Evolutionary conservation across 2,888 invertebrate genomes (phyloP).

Genomic region (Melitaea athalia): DNA sequence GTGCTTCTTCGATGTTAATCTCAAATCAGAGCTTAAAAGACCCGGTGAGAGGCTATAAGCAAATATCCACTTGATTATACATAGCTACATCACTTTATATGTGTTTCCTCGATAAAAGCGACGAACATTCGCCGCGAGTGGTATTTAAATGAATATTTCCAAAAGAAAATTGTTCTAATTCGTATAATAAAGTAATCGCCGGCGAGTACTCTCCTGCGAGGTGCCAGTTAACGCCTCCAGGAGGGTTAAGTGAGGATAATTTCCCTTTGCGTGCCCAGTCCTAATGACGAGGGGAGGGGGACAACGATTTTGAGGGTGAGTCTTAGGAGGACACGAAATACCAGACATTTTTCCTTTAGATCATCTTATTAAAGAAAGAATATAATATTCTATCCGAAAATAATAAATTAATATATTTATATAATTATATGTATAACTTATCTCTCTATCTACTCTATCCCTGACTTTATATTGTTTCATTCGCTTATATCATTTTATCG

Average conservation of each 20-base stretch:
- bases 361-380: not conserved
- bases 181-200: conserved; percentile 79
- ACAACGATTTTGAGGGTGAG: conserved; percentile 43
- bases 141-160: conserved; percentile 47
- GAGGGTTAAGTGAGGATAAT: conserved; percentile 82
- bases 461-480: too few relatives aligned
- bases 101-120: conserved; percentile 18
- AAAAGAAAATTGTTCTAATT: conserved; percentile 71
- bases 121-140: conserved; percentile 15
- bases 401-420: not conserved
- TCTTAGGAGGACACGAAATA: conserved; percentile 38
- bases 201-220: conserved; percentile 73
- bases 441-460: too few relatives aligned
- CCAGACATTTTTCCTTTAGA: conserved; percentile 34
- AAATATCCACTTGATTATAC: too few relatives aligned
- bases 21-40: too few relatives aligned
- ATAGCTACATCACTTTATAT: not conserved
- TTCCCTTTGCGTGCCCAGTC: conserved; percentile 80
- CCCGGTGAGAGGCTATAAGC: too few relatives aligned
- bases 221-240: conserved; percentile 81
- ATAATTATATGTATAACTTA: not conserved
- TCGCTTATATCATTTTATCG: too few relatives aligned
- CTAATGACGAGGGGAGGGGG: conserved; percentile 65
- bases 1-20: too few relatives aligned
- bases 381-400: not conserved